Percentiles rank a stretch among this genome's conserved stretches.
Evolutionary conservation across 2,113 vertebrate species (phyloP).

Genomic region (Oryzias melastigma): DNA sequence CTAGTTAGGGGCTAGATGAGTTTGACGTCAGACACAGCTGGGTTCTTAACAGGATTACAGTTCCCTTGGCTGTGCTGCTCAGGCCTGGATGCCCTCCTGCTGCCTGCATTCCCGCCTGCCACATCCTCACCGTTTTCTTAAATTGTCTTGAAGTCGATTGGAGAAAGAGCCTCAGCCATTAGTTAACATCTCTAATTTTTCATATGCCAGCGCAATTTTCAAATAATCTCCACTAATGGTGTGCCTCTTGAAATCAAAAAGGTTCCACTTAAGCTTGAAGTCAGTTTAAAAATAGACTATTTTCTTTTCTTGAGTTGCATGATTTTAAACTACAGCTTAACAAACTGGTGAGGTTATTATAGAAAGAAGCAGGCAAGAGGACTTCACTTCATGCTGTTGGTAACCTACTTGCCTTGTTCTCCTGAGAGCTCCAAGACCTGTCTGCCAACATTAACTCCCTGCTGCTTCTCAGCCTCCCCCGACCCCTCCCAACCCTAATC

Average conservation of each 20-base stretch:
- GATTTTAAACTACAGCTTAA: not conserved
- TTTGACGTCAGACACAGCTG: conserved; percentile 77
- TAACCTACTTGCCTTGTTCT: conserved; percentile 4
- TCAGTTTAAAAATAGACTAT: not conserved
- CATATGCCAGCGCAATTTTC: not conserved
- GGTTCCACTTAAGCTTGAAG: not conserved
- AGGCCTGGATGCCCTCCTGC: conserved; percentile 46
- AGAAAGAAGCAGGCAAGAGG: not conserved
- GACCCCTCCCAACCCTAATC: conserved; percentile 8
- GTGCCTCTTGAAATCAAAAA: not conserved
- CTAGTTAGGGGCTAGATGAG: conserved; percentile 59
- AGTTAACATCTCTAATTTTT: not conserved
- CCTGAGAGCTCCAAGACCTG: conserved; percentile 7
- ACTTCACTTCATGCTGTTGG: not conserved
- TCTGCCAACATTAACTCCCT: conserved; percentile 29
- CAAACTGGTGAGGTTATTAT: not conserved
- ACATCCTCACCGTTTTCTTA: conserved; percentile 32
- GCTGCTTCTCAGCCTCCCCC: conserved; percentile 23
- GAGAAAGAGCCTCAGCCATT: conserved; percentile 5
- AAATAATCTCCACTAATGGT: not conserved
- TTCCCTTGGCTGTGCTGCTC: conserved; percentile 52
- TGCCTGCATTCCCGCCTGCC: conserved; percentile 54
- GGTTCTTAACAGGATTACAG: conserved; percentile 72
- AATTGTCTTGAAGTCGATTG: conserved; percentile 15
- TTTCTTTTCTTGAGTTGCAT: not conserved